phyloP scores from a whole-genome alignment of 2,113 vertebrate genomes.

The Ictalurus furcatus region DNA sequence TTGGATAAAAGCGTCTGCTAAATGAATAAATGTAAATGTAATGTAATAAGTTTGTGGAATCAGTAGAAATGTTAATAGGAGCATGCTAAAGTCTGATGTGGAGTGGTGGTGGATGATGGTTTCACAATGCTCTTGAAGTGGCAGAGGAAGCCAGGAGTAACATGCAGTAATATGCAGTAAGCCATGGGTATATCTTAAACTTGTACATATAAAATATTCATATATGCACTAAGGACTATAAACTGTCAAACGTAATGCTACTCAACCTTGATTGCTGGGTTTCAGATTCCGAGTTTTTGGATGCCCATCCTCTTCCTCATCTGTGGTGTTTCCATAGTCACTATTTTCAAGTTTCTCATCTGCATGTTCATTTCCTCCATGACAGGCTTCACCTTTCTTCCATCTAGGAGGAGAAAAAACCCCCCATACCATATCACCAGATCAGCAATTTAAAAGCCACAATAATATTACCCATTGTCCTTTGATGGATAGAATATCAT shows the following conservation, averaged over 20 bases:
- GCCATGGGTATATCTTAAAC: neutral
- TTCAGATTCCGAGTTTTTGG: neutral
- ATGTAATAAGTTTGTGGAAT: neutral
- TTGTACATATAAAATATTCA: neutral
- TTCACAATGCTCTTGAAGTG: neutral
- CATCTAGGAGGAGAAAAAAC: neutral
- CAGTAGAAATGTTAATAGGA: neutral
- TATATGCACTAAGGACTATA: neutral
- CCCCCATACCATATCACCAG: neutral
- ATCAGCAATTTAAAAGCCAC: neutral
- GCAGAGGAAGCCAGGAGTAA: neutral
- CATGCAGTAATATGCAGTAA: neutral
- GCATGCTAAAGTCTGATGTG: neutral
- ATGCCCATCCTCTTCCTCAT: conserved; percentile 64
- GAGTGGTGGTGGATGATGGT: neutral
- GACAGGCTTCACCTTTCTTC: neutral
- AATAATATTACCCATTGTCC: neutral
- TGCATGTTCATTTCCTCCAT: neutral
- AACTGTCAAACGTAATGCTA: neutral
- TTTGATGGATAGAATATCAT: neutral
- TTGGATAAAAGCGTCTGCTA: too few relatives aligned
- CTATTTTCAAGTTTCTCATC: conserved; percentile 49
- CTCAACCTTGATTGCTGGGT: neutral
- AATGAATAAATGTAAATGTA: too few relatives aligned
- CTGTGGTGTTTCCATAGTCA: conserved; percentile 70